Evolutionary conservation across 2,113 vertebrate species (phyloP).

Genomic region (Herpetotheres cachinnans): DNA sequence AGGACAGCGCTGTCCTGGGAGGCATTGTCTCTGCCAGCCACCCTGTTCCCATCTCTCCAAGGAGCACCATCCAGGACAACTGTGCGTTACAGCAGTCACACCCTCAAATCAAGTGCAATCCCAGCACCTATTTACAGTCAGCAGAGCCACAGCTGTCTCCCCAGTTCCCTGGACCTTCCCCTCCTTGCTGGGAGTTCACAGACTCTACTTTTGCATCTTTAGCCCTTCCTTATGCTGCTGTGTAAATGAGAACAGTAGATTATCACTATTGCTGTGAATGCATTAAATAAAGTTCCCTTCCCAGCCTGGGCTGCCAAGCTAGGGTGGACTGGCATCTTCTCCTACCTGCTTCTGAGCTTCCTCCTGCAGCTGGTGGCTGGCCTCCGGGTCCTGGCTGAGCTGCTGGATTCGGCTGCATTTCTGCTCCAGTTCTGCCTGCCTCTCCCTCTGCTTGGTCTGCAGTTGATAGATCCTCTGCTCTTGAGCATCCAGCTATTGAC

Average conservation of each 20-base stretch:
- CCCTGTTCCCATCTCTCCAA: constrained; percentile 9
- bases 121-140: not conserved
- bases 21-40: not conserved
- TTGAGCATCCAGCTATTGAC: constrained; percentile 91
- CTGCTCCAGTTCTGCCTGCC: constrained; percentile 78
- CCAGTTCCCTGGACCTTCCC: not conserved
- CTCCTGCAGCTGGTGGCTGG: constrained; percentile 59
- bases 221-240: not conserved
- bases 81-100: constrained; percentile 4
- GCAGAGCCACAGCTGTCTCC: not conserved
- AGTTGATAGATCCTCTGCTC: constrained; percentile 87
- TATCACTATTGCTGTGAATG: not conserved
- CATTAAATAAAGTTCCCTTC: constrained; percentile 63
- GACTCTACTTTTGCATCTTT: not conserved
- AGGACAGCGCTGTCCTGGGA: constrained; percentile 26
- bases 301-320: not conserved
- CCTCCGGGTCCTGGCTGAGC: constrained; percentile 66
- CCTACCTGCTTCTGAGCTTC: constrained; percentile 77
- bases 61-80: constrained; percentile 28
- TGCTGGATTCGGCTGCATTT: constrained; percentile 68
- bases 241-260: not conserved
- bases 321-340: not conserved
- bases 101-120: not conserved
- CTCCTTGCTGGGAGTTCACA: not conserved
- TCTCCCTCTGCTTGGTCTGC: constrained; percentile 82